Conservation (phyloP, 2,888 invertebrate genomes). For the Podabrus alpinus region DNA sequence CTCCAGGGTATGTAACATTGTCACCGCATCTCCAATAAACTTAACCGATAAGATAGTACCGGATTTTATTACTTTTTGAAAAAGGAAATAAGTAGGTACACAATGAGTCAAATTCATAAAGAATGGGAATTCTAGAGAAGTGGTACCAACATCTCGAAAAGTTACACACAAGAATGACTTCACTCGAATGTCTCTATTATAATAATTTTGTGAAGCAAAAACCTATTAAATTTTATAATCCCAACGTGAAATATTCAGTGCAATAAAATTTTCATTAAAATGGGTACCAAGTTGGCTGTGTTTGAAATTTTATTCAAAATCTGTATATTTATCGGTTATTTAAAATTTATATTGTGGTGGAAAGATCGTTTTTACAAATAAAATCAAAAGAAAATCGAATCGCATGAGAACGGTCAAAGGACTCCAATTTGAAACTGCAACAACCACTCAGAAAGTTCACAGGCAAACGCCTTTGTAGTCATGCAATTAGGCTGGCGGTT, state of each 20-base stretch:
- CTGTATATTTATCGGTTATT: background rate
- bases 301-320: background rate
- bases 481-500: background rate
- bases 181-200: background rate
- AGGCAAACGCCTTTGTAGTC: background rate
- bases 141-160: background rate
- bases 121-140: background rate
- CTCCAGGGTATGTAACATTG: conserved; percentile 28
- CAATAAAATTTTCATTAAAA: background rate
- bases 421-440: background rate
- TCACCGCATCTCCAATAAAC: conserved; percentile 11
- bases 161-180: background rate
- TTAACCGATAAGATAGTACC: background rate
- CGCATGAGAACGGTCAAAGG: background rate
- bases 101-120: background rate
- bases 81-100: background rate
- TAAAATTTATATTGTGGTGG: background rate
- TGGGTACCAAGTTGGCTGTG: background rate
- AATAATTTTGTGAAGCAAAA: background rate
- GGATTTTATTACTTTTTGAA: background rate
- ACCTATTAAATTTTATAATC: background rate
- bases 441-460: background rate
- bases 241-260: background rate
- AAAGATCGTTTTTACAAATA: background rate
- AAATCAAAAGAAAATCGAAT: background rate